Evolutionary conservation across 1,140 invertebrate genomes (phyloP), one percentile per base, ranked within the genome.

Genomic region (Hormaphis cornu): DNA sequence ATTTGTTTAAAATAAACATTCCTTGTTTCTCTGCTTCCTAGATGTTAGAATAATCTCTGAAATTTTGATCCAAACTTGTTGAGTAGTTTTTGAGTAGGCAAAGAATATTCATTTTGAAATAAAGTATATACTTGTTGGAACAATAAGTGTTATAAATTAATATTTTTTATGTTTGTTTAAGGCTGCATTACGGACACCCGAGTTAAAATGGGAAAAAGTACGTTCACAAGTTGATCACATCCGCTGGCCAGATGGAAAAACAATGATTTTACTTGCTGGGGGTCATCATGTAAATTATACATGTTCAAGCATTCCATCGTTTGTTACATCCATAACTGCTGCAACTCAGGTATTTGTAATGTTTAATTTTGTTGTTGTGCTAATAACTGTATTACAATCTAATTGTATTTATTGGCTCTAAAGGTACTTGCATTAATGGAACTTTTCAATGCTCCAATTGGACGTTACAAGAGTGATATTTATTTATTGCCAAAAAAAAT

Each of bases 401-500:
- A 20, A 73, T 84, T 82, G 93, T 93, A 14, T 79, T 53, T 30
- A 12, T 42, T n/a, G n/a, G n/a, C 6, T 98, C 40, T 22, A 3
- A 14, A 97, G 83, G 82, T 83, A 74, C 35, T 69, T 69, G 95
- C 95, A 44, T 81, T 98, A 52, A 97, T 98, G 76, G 95, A 98
- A 80, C 81, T 98, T 7, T 98, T 93, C 77, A 97, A 97, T 82
- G 95, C 95, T 10, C 95, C 95, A 14, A 79, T 84, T 48, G 93
- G 93, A 33, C 84, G 95, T 71, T 98, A 98, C 78, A 98, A 97
- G 81, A 89, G 90, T 72, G 95, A 98, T 79, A 95, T 98, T 46
- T 98, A 98, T 80, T 83, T 98, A 69, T 80, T 98, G 74, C 95
- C 95, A 56, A 98, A 98, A 83, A 98, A 97, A 81, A 97, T 98